Conservation (phyloP, 2,888 invertebrate genomes). For the Tyria jacobaeae region DNA sequence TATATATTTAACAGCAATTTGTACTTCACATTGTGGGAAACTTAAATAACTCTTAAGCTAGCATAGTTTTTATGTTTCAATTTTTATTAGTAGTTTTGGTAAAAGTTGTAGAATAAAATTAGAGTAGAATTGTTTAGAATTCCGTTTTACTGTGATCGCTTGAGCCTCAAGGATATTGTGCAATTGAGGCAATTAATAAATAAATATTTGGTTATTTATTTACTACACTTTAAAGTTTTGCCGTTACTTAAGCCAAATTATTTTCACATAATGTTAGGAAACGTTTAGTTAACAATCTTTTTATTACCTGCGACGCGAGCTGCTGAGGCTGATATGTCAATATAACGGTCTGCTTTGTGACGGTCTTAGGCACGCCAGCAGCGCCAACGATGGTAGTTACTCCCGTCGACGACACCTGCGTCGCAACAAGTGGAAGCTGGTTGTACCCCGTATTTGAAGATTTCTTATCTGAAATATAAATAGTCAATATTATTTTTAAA, state of each 20-base stretch:
- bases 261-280: constrained; percentile 2
- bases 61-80: background rate
- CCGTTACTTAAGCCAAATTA: background rate
- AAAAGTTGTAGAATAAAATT: background rate
- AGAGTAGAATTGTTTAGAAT: background rate
- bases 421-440: constrained; percentile 65
- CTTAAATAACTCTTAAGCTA: background rate
- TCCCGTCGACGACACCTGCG: constrained; percentile 72
- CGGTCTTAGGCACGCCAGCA: constrained; percentile 73
- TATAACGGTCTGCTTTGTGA: constrained; percentile 82
- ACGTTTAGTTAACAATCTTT: background rate
- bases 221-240: background rate
- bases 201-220: background rate
- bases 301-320: constrained; percentile 62
- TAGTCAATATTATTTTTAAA: background rate
- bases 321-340: constrained; percentile 82
- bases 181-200: background rate
- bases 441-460: constrained; percentile 64
- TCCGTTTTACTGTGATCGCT: background rate
- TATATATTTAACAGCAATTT: too few relatives aligned
- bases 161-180: background rate
- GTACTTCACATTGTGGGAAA: background rate
- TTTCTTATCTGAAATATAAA: constrained; percentile 74
- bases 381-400: constrained; percentile 72
- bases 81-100: background rate